Evolutionary conservation across 1,140 invertebrate genomes (phyloP), one percentile per base, ranked within the genome.

Genomic region (Drosophila sturtevanti): DNA sequence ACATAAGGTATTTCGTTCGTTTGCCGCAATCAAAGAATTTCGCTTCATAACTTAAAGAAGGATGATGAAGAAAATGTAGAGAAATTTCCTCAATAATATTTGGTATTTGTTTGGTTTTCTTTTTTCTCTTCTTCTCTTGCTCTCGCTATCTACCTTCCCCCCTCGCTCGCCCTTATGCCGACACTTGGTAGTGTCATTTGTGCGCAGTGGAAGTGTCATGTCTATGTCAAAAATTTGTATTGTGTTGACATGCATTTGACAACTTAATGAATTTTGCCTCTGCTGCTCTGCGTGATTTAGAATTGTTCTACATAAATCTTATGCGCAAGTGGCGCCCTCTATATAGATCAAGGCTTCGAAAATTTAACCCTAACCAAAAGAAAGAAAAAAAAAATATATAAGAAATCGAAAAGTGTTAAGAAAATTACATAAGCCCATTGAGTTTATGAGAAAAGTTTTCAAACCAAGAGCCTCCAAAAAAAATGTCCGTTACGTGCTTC

Each of bases 221-320:
- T 82, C 69, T 72, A 58, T 77, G 87, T 84, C 82, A 78, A 60
- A 78, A 72, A 38, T 61, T 72, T 72, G 38, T 82, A 89, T 80
- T 87, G 89, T 84, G 87, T 87, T 90, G 89, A 90, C 82, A 82
- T 90, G 87, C 79, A 87, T 80, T 90, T 90, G 87, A 90, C 87
- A 90, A 87, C 79, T 90, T 90, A 90, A 87, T 90, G 87, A 90
- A 90, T 89, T 90, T 87, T 69, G 34, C 41, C 44, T 63, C 56
- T 44, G 31, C 27, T 31, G 4, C 27, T 31, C 27, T 31, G 3
- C 27, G 27, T 31, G 27, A 31, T 31, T 31, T 31, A 4, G 7
- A 31, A 31, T 31, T 31, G 27, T 31, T 31, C 27, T 6, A 31
- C 81, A 76, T 72, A 72, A 67, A 73, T 84, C 69, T 77, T 76